phyloP scores from a whole-genome alignment of 2,113 vertebrate genomes.

The Centrocercus urophasianus region DNA sequence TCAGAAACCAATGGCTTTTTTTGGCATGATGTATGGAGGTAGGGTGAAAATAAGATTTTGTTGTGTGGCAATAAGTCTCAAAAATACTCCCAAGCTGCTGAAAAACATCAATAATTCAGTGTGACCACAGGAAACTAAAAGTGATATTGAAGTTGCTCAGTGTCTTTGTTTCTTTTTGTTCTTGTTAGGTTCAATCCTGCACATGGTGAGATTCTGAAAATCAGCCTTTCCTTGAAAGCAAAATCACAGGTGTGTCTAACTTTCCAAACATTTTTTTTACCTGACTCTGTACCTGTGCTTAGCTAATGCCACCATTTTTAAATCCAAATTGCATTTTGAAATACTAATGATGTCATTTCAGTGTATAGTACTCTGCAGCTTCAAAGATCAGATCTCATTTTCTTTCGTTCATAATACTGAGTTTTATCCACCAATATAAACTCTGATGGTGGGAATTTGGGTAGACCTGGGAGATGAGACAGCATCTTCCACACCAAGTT shows the following conservation, averaged over 20 bases:
- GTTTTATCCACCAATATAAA: neutral
- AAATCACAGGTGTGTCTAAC: neutral
- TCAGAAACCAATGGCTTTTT: neutral
- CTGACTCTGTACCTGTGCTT: neutral
- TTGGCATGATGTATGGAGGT: neutral
- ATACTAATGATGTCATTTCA: neutral
- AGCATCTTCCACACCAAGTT: neutral
- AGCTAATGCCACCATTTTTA: neutral
- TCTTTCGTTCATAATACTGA: accelerated
- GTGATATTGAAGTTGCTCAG: neutral
- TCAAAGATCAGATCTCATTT: neutral
- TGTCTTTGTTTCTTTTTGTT: neutral
- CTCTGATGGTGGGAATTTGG: neutral
- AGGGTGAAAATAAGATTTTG: neutral
- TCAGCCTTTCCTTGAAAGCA: neutral
- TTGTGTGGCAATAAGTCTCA: neutral
- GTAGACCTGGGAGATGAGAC: neutral
- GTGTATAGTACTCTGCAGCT: neutral
- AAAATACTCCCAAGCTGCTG: neutral
- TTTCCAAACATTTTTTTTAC: neutral
- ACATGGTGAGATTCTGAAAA: neutral
- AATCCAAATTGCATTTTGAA: neutral
- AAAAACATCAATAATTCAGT: neutral
- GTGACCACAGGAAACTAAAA: neutral
- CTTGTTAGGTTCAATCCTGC: neutral